phyloP scores from a whole-genome alignment of 2,113 vertebrate genomes.

The Scortum barcoo region DNA sequence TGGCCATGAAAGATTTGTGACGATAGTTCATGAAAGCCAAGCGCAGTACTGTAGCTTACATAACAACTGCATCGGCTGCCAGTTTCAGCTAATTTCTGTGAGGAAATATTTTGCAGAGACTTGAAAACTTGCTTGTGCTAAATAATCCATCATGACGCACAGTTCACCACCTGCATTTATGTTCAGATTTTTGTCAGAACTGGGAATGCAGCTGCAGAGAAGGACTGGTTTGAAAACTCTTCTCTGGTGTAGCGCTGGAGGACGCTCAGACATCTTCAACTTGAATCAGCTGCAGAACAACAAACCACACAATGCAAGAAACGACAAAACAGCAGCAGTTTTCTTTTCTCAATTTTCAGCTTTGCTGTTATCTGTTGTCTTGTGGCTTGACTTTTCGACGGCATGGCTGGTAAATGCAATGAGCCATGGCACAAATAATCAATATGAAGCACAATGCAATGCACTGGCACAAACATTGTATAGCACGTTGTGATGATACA shows the following conservation, averaged over 20 bases:
- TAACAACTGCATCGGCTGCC: neutral
- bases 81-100: neutral
- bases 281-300: conserved; percentile 11
- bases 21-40: neutral
- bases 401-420: conserved; percentile 8
- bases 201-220: neutral
- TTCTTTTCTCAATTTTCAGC: neutral
- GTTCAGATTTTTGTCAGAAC: neutral
- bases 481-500: neutral
- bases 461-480: neutral
- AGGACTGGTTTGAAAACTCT: conserved; percentile 1
- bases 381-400: conserved; percentile 13
- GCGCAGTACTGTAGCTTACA: neutral
- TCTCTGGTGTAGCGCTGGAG: neutral
- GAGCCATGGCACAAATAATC: conserved; percentile 31
- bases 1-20: neutral
- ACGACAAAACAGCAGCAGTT: neutral
- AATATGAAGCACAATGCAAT: conserved; percentile 4
- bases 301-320: neutral
- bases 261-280: neutral
- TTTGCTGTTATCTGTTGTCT: neutral
- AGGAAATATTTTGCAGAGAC: neutral
- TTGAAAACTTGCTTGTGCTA: neutral
- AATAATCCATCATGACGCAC: neutral
- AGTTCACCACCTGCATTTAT: neutral